phyloP scores from a whole-genome alignment of 2,113 vertebrate genomes.

The Percina caprodes region DNA sequence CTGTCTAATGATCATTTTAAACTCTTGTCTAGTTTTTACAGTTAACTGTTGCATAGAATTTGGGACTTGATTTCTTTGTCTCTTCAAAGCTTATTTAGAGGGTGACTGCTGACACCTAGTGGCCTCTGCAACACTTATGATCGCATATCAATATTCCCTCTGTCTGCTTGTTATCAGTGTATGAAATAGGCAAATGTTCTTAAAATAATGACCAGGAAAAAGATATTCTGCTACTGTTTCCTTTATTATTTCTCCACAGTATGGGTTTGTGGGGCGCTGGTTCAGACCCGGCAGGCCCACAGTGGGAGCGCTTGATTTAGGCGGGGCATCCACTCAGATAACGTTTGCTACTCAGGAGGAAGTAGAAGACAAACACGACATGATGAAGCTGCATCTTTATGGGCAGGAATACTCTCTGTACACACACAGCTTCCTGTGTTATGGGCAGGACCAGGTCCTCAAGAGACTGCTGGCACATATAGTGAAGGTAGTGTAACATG shows the following conservation, averaged over 20 bases:
- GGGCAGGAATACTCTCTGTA: conserved; percentile 90
- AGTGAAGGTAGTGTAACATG: conserved; percentile 80
- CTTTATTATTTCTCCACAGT: conserved; percentile 77
- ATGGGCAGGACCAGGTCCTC: conserved; percentile 90
- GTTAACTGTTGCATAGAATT: neutral
- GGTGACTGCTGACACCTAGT: conserved; percentile 47
- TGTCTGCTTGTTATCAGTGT: neutral
- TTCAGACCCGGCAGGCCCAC: conserved; percentile 86
- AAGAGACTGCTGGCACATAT: conserved; percentile 86
- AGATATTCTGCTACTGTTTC: neutral
- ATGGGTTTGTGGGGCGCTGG: conserved; percentile 91
- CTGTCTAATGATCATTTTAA: neutral
- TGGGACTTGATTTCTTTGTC: neutral
- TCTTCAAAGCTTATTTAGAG: neutral
- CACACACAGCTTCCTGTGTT: conserved; percentile 97
- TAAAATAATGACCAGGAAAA: neutral
- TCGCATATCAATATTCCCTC: neutral
- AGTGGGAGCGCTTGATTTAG: conserved; percentile 93
- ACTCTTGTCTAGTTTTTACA: no score
- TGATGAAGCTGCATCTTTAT: conserved; percentile 87
- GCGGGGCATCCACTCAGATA: conserved; percentile 96
- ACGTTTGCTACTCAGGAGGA: conserved; percentile 87
- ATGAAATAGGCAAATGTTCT: neutral
- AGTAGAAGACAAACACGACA: conserved; percentile 77
- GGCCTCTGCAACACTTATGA: neutral